A percentile compares a stretch with the other conserved stretches of the same genome.
Conservation (phyloP, 2,888 invertebrate genomes). For the Eurytoma californica region DNA sequence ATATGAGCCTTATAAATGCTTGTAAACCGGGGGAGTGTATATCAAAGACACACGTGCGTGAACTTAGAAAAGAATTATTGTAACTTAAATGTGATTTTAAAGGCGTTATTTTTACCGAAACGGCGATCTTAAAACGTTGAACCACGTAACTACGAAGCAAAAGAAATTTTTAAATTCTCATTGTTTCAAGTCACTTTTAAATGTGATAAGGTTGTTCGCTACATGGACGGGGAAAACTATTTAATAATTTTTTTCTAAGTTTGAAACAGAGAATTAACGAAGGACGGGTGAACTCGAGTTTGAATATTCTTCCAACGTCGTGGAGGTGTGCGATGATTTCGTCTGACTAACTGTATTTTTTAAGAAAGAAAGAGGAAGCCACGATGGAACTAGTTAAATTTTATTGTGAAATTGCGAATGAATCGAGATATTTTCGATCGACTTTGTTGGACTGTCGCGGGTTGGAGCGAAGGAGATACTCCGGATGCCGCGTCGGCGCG, state of each 20-base stretch:
- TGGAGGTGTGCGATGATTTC: neutral
- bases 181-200: neutral
- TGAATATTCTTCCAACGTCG: conserved; percentile 2
- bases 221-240: neutral
- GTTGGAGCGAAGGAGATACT: neutral
- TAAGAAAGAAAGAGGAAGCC: neutral
- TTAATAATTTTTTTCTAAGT: neutral
- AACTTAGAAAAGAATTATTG: conserved; percentile 7
- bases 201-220: neutral
- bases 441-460: conserved; percentile 28
- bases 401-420: neutral
- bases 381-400: neutral
- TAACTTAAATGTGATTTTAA: neutral
- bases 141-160: neutral
- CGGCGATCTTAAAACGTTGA: neutral
- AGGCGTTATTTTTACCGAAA: neutral
- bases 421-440: conserved; percentile 31
- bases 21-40: conserved; percentile 2
- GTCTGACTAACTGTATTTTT: conserved; percentile 10
- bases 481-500: neutral
- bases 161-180: neutral
- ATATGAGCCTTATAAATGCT: conserved; percentile 5
- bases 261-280: neutral
- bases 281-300: neutral
- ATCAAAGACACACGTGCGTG: neutral